Conservation (phyloP, 2,797 vertebrate species). For the Oophaga sylvatica region DNA sequence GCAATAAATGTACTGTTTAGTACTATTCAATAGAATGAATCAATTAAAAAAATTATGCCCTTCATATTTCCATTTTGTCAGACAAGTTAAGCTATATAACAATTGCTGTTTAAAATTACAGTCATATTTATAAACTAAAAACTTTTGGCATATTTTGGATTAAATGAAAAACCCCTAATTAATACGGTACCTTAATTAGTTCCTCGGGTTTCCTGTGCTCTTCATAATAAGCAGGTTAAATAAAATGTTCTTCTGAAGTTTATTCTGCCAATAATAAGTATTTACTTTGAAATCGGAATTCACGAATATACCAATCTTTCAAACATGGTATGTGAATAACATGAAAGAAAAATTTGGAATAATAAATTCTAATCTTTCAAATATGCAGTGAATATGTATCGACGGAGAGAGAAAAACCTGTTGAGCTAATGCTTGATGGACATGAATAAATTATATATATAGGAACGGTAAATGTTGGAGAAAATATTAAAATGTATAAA, state of each 20-base stretch:
- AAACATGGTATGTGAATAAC: background rate
- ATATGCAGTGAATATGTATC: background rate
- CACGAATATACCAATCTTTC: background rate
- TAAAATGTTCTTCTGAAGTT: background rate
- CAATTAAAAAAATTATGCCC: too few species aligned
- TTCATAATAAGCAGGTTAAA: background rate
- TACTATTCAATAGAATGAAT: too few species aligned
- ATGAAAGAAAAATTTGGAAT: background rate
- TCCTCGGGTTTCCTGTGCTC: background rate
- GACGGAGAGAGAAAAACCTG: background rate
- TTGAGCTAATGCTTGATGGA: background rate
- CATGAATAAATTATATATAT: background rate
- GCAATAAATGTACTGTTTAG: too few species aligned
- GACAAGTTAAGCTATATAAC: background rate
- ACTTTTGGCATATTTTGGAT: too few species aligned
- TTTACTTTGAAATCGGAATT: background rate
- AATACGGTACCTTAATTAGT: background rate
- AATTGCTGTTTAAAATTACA: background rate
- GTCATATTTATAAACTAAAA: background rate
- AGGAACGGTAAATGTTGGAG: background rate
- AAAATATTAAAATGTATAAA: background rate
- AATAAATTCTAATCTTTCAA: background rate
- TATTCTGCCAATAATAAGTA: background rate
- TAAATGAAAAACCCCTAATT: too few species aligned
- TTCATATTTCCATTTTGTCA: too few species aligned